Evolutionary conservation across 2,113 vertebrate genomes (phyloP).

Genomic region (Chlamydotis undulata): DNA sequence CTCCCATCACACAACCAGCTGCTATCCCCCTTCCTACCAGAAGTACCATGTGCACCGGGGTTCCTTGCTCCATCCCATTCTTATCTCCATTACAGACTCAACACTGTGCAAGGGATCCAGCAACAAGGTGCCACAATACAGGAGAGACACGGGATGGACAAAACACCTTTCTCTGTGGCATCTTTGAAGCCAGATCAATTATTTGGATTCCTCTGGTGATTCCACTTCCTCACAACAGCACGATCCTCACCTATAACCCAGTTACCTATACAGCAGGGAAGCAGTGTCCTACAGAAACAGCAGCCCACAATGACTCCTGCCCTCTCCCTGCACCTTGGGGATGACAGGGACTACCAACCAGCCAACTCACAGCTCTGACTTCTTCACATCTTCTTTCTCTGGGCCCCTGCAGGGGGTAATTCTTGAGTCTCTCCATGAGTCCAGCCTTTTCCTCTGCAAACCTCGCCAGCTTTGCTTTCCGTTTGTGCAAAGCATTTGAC

Average conservation of each 20-base stretch:
- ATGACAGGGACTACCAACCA: background rate
- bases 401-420: conserved; percentile 48
- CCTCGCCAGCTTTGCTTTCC: conserved; percentile 60
- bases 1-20: background rate
- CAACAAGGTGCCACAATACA: background rate
- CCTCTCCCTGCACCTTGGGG: background rate
- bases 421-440: conserved; percentile 39
- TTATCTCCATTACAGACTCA: background rate
- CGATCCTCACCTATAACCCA: background rate
- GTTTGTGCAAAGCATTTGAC: background rate
- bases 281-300: background rate
- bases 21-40: background rate
- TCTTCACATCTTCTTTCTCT: conserved; percentile 54
- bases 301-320: background rate
- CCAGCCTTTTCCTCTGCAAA: conserved; percentile 56
- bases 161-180: background rate
- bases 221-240: background rate
- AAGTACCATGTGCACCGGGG: background rate
- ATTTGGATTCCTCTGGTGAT: background rate
- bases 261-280: background rate
- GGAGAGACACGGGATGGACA: background rate
- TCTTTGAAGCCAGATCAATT: background rate
- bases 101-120: background rate
- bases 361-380: background rate
- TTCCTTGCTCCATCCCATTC: background rate